Evolutionary conservation across 30 jellyfish, hydroid and myxozoan species (phyloP).

Genomic region (Mastigias papua): DNA sequence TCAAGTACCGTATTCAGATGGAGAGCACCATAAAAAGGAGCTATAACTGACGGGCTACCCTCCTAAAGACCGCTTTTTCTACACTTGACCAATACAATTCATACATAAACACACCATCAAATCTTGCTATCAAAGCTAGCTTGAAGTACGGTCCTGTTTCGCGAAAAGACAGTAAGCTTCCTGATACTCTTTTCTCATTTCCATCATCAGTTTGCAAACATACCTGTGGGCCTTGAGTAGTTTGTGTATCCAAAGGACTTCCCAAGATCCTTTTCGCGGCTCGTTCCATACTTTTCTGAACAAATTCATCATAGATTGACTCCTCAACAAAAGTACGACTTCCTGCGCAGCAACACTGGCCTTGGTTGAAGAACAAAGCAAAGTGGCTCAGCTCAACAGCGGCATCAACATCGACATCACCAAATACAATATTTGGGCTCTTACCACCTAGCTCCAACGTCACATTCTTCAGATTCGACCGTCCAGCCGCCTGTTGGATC

Average conservation of each 20-base stretch:
- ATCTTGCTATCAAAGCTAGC: no score
- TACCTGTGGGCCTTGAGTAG: constrained; percentile 96
- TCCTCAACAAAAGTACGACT: constrained; percentile 92
- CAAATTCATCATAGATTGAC: constrained; percentile 92
- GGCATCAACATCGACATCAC: constrained; percentile 72
- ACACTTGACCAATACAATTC: no score
- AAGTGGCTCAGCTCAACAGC: constrained; percentile 87
- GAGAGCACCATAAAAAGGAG: no score
- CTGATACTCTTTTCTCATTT: no score
- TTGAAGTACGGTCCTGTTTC: no score
- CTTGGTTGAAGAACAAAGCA: constrained; percentile 95
- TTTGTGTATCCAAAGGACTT: constrained; percentile 75
- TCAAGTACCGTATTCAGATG: no score
- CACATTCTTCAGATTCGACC: constrained; percentile 81
- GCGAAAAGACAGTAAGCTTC: no score
- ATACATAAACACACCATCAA: no score
- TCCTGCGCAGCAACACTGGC: constrained; percentile 97
- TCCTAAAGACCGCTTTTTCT: no score
- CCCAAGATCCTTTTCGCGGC: constrained; percentile 82
- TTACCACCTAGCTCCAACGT: constrained; percentile 76
- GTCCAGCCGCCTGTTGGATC: constrained; percentile 89
- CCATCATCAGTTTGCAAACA: not conserved
- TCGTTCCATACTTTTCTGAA: constrained; percentile 75
- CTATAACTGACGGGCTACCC: no score
- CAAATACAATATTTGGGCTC: constrained; percentile 81